Base-by-base conservation (phyloP, 2,797 vertebrate species). In the Sphenodon punctatus region DNA sequence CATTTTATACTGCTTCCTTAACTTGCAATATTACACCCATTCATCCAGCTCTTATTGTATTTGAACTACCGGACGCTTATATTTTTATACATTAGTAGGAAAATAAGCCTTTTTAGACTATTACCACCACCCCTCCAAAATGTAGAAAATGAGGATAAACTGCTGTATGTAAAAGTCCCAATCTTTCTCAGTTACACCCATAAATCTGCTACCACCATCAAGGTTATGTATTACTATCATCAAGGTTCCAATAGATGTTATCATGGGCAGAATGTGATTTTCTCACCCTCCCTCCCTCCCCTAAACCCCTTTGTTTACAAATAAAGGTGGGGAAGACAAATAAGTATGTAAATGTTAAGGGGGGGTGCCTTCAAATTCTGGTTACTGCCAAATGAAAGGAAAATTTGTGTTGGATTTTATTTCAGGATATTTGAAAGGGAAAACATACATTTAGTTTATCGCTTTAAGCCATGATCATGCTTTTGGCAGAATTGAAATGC, bases 361-460 rank as follows among this genome's bases (percentile, higher is more conserved):
- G 49, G 22, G 3, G 66, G 36, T 32, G 3, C 3, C 14, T 72
- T 70, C 36, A 58, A 69, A 76, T 2, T 16, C 14, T 22, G 23
- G 23, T 48, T 51, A 16, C 23, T 79, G 72, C 20, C 42, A 67
- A 80, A 74, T 7, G 27, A 74, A 73, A 67, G 69, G 32, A 7
- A 75, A 9, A 45, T 25, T 59, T 59, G 27, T 51, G 61, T 4
- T 48, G 23, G 5, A 36, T 56, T 45, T 51, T 75, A 85, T 65
- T 82, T 41, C 82, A 79, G 46, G 75, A 27, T 65, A 80, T 77
- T 75, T 65, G 76, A 64, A 42, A 78, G 39, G 23, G 10, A 20
- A 71, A 53, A 34, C 1, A 73, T 74, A 27, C 49, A 87, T 82
- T 85, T 74, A 88, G 85, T 87, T 73, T 89, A 82, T 58, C 90